Base-by-base conservation (phyloP, 2,797 vertebrate species). In the Halcyon badia region DNA sequence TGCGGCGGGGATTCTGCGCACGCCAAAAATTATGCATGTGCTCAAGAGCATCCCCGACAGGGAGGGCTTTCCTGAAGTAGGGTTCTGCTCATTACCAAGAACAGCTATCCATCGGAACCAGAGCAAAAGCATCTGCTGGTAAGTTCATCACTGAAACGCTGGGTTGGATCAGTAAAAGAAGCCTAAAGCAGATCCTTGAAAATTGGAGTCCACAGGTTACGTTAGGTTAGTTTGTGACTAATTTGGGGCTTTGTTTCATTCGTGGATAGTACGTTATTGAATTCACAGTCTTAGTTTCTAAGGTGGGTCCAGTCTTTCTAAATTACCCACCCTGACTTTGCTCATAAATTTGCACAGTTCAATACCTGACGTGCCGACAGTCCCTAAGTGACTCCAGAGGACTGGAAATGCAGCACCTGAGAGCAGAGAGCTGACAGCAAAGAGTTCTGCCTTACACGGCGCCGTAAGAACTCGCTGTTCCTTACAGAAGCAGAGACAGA, bases 31-130 rank as follows among this genome's bases (percentile, higher is more conserved):
- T 62, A 58, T 41, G 72, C 61, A 24, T 42, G 64, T 75, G 75
- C 80, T 95, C 76, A 77, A 90, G 83, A 95, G 80, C 69, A 64
- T 80, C 83, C 71, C 75, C 64, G 88, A 39, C 48, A 84, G 78
- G 83, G 37, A 89, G 44, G 48, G 70, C 52, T 79, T 58, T 70
- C 85, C 88, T 90, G 71, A 66, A 79, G 58, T 85, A 83, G 87
- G 78, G 64, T 22, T 12, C 61, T 65, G 58, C 66, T 58, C n/a
- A 17, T 82, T 72, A 89, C 52, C 85, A 62, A 81, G 87, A 89
- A 39, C 72, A 89, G 44, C 89, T 51, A 41, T 33, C 72, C 77
- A 56, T 28, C 71, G 78, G 58, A 37, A 17, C 33, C 9, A 33
- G 35, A 19, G 28, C 28, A 54, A 54, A 69, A 52, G 58, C 33